Evolutionary conservation across 2,797 vertebrate species (phyloP).

Genomic region (Pagetopsis macropterus): DNA sequence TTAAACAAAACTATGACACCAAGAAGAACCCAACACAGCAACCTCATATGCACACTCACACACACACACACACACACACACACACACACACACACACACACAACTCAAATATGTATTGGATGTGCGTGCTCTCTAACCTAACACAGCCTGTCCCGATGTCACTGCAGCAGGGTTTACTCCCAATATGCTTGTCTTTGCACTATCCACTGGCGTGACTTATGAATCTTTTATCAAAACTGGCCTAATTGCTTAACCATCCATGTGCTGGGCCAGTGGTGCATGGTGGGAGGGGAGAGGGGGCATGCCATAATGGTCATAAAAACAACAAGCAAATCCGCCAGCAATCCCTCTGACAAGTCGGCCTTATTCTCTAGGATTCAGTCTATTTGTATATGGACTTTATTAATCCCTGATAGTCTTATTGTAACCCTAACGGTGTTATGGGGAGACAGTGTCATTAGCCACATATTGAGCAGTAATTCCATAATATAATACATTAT

Average conservation of each 20-base stretch:
- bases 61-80: slow-evolving; percentile 1
- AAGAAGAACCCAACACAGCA: not conserved
- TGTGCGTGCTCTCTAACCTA: slow-evolving; percentile 36
- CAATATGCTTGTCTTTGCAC: slow-evolving; percentile 66
- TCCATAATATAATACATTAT: slow-evolving; percentile 5
- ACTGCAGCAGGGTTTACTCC: slow-evolving; percentile 48
- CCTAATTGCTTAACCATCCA: slow-evolving; percentile 87
- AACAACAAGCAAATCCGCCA: slow-evolving; percentile 67
- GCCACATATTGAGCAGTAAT: slow-evolving; percentile 7
- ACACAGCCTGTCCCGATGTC: slow-evolving; percentile 26
- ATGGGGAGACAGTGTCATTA: slow-evolving; percentile 1
- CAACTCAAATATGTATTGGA: slow-evolving; percentile 24
- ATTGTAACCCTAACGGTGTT: not conserved
- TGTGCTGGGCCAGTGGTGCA: slow-evolving; percentile 59
- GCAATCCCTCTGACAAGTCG: slow-evolving; percentile 34
- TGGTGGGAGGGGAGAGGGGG: slow-evolving; percentile 43
- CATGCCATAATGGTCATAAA: slow-evolving; percentile 62
- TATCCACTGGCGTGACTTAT: slow-evolving; percentile 73
- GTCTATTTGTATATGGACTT: not conserved
- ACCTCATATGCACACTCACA: not conserved
- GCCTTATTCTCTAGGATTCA: not conserved
- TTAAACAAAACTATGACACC: slow-evolving; percentile 32
- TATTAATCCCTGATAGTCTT: slow-evolving; percentile 14
- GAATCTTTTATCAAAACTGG: slow-evolving; percentile 86
- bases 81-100: not conserved